These are phyloP conservation scores for Anguilla megastoma DNA, from an alignment of 2,797 vertebrate genomes.

Conservation along the genomic window DNA sequence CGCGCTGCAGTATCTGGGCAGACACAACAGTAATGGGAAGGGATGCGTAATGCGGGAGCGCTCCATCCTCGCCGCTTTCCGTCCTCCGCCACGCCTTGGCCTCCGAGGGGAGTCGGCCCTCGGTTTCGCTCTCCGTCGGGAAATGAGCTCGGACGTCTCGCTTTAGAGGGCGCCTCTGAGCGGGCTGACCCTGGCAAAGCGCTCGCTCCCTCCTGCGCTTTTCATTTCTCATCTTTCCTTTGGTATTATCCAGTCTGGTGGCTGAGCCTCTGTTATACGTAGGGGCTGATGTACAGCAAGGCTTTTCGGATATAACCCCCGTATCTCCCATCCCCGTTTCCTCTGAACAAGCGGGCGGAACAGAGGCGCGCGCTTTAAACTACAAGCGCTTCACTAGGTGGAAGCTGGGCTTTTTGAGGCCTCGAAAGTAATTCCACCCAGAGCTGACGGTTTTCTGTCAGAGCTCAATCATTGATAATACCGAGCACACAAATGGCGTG, in stretches of 20 bases:
- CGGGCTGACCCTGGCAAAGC: conserved; percentile 44
- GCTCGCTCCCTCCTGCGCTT: conserved; percentile 37
- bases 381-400: background rate
- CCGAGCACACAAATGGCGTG: background rate
- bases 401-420: background rate
- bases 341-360: background rate
- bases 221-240: conserved; percentile 44
- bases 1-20: conserved; percentile 20
- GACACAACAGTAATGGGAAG: background rate
- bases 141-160: conserved; percentile 44
- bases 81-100: conserved; percentile 1
- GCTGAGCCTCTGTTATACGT: conserved; percentile 28
- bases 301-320: conserved; percentile 10
- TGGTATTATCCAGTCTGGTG: conserved; percentile 28
- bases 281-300: background rate
- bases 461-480: background rate
- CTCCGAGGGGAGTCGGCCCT: conserved; percentile 8
- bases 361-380: background rate
- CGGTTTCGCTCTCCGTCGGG: conserved; percentile 30
- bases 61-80: conserved; percentile 29
- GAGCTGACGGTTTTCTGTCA: conserved; percentile 14
- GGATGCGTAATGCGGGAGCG: conserved; percentile 27
- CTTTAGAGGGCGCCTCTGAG: conserved; percentile 34
- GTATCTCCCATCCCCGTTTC: background rate
- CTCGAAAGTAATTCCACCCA: background rate